A percentile compares a stretch with the other conserved stretches of the same genome.
These are phyloP conservation scores for Alfaro cultratus DNA, from an alignment of 2,797 vertebrate species.

Conservation along the genomic window DNA sequence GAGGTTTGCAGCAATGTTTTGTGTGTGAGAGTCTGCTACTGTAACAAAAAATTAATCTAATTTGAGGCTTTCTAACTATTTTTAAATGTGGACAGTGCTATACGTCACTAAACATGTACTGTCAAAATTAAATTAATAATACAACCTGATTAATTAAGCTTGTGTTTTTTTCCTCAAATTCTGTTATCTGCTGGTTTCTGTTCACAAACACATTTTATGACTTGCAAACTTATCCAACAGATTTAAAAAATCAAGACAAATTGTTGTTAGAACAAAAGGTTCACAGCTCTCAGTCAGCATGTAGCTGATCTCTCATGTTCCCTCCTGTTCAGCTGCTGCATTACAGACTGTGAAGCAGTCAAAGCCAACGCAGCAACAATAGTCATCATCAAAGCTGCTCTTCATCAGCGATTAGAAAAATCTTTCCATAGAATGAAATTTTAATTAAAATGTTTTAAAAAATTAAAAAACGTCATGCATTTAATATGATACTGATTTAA, in stretches of 20 bases:
- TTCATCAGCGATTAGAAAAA: conserved; percentile 43
- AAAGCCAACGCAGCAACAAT: conserved; percentile 43
- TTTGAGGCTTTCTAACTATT: not conserved
- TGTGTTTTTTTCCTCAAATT: not conserved
- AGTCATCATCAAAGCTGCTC: conserved; percentile 35
- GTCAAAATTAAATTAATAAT: not conserved
- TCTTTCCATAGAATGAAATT: conserved; percentile 24
- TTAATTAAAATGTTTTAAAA: not conserved
- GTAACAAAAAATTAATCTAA: not conserved
- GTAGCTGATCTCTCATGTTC: conserved; percentile 39
- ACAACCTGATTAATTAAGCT: not conserved
- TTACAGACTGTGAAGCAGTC: conserved; percentile 33
- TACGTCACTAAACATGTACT: not conserved
- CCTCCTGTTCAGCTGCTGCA: conserved; percentile 33
- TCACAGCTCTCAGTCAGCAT: conserved; percentile 25
- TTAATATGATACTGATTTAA: not conserved
- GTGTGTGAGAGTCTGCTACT: not conserved
- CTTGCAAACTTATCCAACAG: conserved; percentile 35
- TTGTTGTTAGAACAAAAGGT: conserved; percentile 17
- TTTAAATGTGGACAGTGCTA: not conserved
- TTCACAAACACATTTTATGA: conserved; percentile 26
- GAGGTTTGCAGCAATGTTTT: not conserved
- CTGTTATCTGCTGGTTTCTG: not conserved
- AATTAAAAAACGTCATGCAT: not conserved
- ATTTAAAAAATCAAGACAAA: conserved; percentile 27